Conservation (phyloP, 2,888 invertebrate species). For the Orthosia cruda region DNA sequence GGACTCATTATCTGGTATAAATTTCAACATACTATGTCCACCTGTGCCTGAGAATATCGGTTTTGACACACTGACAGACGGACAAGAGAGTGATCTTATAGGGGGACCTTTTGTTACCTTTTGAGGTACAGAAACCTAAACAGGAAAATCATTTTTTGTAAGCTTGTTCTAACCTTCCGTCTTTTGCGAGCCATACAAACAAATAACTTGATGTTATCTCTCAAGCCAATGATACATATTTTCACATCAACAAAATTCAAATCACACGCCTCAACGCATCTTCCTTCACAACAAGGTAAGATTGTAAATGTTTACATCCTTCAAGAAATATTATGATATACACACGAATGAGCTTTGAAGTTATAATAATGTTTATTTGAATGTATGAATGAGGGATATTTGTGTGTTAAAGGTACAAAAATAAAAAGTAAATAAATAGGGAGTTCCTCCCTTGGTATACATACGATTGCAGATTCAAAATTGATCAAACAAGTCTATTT, state of each 20-base stretch:
- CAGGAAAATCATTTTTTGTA: too few relatives aligned
- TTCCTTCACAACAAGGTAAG: not conserved
- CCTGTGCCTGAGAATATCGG: too few relatives aligned
- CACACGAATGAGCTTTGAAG: slow-evolving; percentile 21
- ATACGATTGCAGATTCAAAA: too few relatives aligned
- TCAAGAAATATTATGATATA: slow-evolving; percentile 27
- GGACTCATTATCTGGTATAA: too few relatives aligned
- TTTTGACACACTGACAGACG: too few relatives aligned
- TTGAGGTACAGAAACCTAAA: too few relatives aligned
- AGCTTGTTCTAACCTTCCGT: too few relatives aligned
- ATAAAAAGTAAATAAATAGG: not conserved
- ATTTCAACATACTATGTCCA: too few relatives aligned
- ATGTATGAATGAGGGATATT: not conserved
- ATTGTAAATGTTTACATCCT: slow-evolving; percentile 32
- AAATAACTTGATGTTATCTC: not conserved
- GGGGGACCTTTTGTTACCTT: too few relatives aligned
- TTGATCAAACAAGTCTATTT: too few relatives aligned
- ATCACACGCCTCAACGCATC: slow-evolving; percentile 14
- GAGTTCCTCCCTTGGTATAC: too few relatives aligned
- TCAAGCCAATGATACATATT: not conserved
- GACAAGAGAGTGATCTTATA: too few relatives aligned
- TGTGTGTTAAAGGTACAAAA: not conserved
- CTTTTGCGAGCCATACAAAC: not conserved
- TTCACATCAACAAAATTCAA: not conserved
- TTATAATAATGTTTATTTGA: slow-evolving; percentile 29